Evolutionary conservation across 2,888 invertebrate genomes (phyloP).

Genomic region (Rhopalosiphum nymphaeae): DNA sequence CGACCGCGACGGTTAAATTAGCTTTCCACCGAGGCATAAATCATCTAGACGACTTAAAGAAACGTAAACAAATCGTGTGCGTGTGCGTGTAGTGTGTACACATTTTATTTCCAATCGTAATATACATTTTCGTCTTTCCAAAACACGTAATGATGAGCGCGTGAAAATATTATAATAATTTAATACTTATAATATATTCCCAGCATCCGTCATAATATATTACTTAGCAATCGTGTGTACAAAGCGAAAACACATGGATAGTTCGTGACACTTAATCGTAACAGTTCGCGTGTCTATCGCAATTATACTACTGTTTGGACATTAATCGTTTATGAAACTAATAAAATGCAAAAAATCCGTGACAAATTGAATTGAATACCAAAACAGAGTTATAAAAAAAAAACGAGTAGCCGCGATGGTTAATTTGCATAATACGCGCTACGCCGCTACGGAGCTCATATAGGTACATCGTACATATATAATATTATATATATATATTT

Average conservation of each 20-base stretch:
- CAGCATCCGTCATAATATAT: conserved; percentile 29
- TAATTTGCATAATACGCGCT: conserved; percentile 40
- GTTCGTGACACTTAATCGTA: not conserved
- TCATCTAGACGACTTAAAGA: conserved; percentile 29
- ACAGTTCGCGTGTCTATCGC: conserved; percentile 26
- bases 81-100: not conserved
- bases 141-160: not conserved
- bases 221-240: not conserved
- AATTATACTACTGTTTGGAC: conserved; percentile 44
- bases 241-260: not conserved
- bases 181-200: conserved; percentile 7
- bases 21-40: conserved; percentile 45
- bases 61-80: conserved; percentile 34
- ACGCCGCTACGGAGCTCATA: not conserved
- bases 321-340: conserved; percentile 44
- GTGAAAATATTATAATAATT: conserved; percentile 31
- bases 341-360: conserved; percentile 50
- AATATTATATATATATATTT: not conserved
- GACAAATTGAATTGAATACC: conserved; percentile 40
- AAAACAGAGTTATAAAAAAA: not conserved
- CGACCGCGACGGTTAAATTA: conserved; percentile 53
- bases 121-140: not conserved
- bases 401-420: conserved; percentile 7
- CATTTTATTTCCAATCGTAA: conserved; percentile 33
- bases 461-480: not conserved